These are phyloP conservation scores for Eupristina koningsbergeri DNA, from an alignment of 1,140 invertebrate species.

Conservation along the genomic window DNA sequence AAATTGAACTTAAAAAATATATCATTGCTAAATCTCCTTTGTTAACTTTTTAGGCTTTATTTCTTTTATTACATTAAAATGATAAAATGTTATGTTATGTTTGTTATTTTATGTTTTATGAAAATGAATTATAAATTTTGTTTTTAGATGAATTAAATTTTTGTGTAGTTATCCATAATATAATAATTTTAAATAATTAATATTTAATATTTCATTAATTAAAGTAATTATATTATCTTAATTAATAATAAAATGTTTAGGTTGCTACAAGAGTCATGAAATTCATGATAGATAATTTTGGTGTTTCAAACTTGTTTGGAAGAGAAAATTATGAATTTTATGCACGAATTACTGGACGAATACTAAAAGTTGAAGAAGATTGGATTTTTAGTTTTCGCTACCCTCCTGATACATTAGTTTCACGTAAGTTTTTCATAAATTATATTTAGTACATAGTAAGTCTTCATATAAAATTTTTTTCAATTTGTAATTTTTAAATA, in stretches of 20 bases:
- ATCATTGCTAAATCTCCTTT: slow-evolving; percentile 5
- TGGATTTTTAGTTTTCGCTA: slow-evolving; percentile 96
- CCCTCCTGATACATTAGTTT: slow-evolving; percentile 85
- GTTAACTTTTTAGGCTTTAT: not conserved
- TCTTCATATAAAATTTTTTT: not conserved
- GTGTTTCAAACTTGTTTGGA: slow-evolving; percentile 94
- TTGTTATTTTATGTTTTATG: not conserved
- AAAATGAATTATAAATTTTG: not conserved
- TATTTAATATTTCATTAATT: too few species aligned
- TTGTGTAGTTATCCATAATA: not conserved
- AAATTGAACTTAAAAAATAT: not conserved
- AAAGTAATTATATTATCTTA: not conserved
- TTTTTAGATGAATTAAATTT: not conserved
- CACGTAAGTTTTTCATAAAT: slow-evolving; percentile 77
- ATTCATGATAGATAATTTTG: slow-evolving; percentile 97
- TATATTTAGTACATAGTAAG: not conserved
- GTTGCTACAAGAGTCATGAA: slow-evolving; percentile 95
- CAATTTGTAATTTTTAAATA: slow-evolving; percentile 25
- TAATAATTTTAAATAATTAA: not conserved
- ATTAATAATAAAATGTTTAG: slow-evolving; percentile 70
- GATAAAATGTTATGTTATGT: not conserved
- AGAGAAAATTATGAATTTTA: slow-evolving; percentile 98
- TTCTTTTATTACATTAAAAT: not conserved
- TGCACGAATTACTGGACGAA: slow-evolving; percentile 92
- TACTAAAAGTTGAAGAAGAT: slow-evolving; percentile 92